Base-by-base conservation (phyloP, 2,888 invertebrate species). In the Unio delphinus region DNA sequence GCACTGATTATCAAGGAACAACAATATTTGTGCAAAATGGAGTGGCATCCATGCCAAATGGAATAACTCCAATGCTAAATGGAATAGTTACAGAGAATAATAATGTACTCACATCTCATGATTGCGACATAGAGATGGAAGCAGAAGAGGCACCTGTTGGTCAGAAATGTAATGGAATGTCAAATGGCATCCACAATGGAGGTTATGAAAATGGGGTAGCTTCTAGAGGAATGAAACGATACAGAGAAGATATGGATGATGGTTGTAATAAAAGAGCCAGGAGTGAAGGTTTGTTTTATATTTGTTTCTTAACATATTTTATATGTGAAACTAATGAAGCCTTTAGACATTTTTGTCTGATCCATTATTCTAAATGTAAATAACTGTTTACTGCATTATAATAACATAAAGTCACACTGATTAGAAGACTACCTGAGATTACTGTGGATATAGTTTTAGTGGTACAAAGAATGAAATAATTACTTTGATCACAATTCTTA, bases 181-280 rank as follows among this genome's bases (percentile, higher is more conserved):
- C 73, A 55, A 67, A 64, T 57, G 73, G 67, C 56, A 30, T 70
- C 18, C 28, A 26, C 59, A 28, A 45, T n/a, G 79, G 71, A 4
- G 74, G 80, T 7, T 71, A 69, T 7, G 23, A 57, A 17, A 81
- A 78, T 65, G 26, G 54, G 7, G 68, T 80, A 15, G 76, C 80
- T 4, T 67, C 84, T 17, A 81, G 81, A 17, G 85, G 86, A n/a
- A 70, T 73, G 57, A 86, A 86, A 70, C 73, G 86, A 66, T 70
- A 78, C 15, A 70, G 82, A 23, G 86, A 86, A 64, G 83, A 82
- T n/a, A 58, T 65, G 4, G 83, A 84, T 8, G 78, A 80, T 26
- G 76, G 74, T 18, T 70, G 74, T 23, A 76, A 68, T 68, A 84
- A 84, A 64, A 58, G 77, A 60, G 74, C 74, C 6, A 69, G 74